Evolutionary conservation across 1,140 invertebrate genomes (phyloP).

Genomic region (Carposina sasakii): DNA sequence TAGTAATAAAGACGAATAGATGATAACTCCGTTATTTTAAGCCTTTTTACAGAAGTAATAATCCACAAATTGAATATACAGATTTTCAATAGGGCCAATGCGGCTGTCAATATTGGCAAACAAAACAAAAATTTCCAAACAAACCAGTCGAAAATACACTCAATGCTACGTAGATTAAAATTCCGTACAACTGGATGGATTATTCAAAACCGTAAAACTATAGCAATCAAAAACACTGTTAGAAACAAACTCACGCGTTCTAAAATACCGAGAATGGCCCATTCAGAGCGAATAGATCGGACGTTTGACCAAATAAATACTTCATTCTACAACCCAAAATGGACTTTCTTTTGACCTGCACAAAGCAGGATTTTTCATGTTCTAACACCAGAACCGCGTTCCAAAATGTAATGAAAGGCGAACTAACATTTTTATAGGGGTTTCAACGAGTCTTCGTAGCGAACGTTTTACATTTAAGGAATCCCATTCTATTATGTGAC

Average conservation of each 20-base stretch:
- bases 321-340: slow-evolving; percentile 18
- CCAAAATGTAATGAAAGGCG: slow-evolving; percentile 65
- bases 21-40: too few relatives aligned
- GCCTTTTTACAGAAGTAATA: too few relatives aligned
- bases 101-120: too few relatives aligned
- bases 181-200: too few relatives aligned
- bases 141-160: too few relatives aligned
- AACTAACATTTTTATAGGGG: slow-evolving; percentile 71
- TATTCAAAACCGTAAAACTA: too few relatives aligned
- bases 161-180: too few relatives aligned
- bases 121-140: too few relatives aligned
- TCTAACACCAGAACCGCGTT: slow-evolving; percentile 28
- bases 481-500: slow-evolving; percentile 65
- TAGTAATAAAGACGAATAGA: too few relatives aligned
- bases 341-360: slow-evolving; percentile 11
- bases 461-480: slow-evolving; percentile 69
- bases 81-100: too few relatives aligned
- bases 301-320: slow-evolving; percentile 49
- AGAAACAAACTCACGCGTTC: slow-evolving; percentile 49
- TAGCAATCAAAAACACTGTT: slow-evolving; percentile 17
- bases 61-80: too few relatives aligned
- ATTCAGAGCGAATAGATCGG: slow-evolving; percentile 53
- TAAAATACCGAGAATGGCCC: slow-evolving; percentile 43
- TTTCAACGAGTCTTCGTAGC: slow-evolving; percentile 62
- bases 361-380: slow-evolving; percentile 32